phyloP scores from a whole-genome alignment of 1,140 invertebrate species.

The Mizuhopecten yessoensis region DNA sequence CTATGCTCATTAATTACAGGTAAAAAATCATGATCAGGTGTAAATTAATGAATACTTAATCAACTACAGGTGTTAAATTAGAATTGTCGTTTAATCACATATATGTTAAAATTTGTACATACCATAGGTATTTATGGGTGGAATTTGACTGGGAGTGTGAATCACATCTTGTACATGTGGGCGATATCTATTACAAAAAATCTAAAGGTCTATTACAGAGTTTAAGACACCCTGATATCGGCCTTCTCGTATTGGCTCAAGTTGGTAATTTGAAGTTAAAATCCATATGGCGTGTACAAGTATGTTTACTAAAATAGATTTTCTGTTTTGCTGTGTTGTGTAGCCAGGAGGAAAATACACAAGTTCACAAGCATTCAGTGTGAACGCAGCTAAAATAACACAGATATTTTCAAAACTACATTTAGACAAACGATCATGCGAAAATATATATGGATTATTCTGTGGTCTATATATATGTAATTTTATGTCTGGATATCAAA shows the following conservation, averaged over 20 bases:
- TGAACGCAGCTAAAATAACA: not conserved
- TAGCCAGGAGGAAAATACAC: not conserved
- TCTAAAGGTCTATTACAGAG: not conserved
- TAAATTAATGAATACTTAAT: not conserved
- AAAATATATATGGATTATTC: not conserved
- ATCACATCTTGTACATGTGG: not conserved
- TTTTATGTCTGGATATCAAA: not conserved
- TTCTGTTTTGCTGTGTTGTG: not conserved
- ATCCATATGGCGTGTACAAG: slow-evolving; percentile 4
- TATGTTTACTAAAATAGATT: slow-evolving; percentile 22
- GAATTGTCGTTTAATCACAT: not conserved
- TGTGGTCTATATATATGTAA: not conserved
- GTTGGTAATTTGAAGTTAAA: slow-evolving; percentile 24
- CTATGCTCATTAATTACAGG: not conserved
- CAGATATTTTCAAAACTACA: not conserved
- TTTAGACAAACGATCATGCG: not conserved
- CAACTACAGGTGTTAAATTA: not conserved
- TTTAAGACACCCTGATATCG: not conserved
- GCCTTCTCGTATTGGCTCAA: not conserved
- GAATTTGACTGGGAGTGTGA: not conserved
- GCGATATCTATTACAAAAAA: slow-evolving; percentile 26
- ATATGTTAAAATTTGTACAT: not conserved
- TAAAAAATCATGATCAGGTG: not conserved
- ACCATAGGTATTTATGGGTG: not conserved
- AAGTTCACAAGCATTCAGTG: not conserved